phyloP scores from a whole-genome alignment of 2,888 invertebrate genomes.

The Ormia ochracea region DNA sequence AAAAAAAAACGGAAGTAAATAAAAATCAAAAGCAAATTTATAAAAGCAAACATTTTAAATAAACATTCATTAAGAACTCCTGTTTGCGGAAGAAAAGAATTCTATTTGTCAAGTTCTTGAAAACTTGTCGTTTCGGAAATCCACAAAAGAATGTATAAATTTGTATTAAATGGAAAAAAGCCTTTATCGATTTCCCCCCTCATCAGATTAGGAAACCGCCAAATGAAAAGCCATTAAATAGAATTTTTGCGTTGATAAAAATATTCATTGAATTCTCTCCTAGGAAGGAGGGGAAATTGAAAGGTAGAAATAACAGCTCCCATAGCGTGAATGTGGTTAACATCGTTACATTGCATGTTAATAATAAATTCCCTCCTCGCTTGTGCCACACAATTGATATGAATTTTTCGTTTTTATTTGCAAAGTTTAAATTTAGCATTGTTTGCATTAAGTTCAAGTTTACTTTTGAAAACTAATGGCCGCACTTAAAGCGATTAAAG shows the following conservation, averaged over 20 bases:
- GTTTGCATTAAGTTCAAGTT: no score
- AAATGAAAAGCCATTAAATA: not conserved
- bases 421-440: no score
- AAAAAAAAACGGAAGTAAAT: no score
- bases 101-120: slow-evolving; percentile 41
- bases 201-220: not conserved
- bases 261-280: not conserved
- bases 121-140: slow-evolving; percentile 41
- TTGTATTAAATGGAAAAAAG: slow-evolving; percentile 13
- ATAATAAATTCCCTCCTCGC: no score
- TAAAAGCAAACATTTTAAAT: slow-evolving; percentile 4
- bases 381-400: no score
- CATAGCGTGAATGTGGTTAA: not conserved
- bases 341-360: not conserved
- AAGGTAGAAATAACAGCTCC: not conserved
- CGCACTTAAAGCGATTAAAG: no score
- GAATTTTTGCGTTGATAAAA: not conserved
- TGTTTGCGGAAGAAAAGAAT: slow-evolving; percentile 2
- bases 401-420: no score
- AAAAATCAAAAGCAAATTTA: no score
- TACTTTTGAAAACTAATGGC: no score
- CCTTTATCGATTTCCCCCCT: not conserved
- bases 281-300: not conserved
- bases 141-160: slow-evolving; percentile 5
- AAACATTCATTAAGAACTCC: slow-evolving; percentile 18